Evolutionary conservation across 2,888 invertebrate genomes (phyloP), one percentile per base, ranked within the genome.

Genomic region (Orthosia gothica): DNA sequence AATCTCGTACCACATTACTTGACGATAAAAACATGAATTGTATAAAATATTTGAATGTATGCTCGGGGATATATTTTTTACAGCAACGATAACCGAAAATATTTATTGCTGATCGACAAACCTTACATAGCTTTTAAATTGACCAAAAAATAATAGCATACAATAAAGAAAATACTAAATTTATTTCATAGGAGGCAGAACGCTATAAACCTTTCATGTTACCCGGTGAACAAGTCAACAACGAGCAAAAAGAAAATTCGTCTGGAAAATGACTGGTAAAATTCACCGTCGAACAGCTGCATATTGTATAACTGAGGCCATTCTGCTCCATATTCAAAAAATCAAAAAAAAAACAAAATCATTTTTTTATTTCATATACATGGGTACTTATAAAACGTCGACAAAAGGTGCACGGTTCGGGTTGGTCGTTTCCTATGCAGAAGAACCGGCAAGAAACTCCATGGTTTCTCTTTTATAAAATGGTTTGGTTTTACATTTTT

Each of bases 11-110:
- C 40, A 64, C 52, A 76, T 73, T 67, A 61, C 23, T 62, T 69
- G 23, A 70, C 63, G 59, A 70, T 83, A 82, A 73, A 73, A 73
- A 57, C 20, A 59, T 59, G 52, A 68, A 74, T 79, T 59, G 45
- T 68, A 70, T 71, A 12, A 75, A 65, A 76, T 81, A 81, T 76
- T 63, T 26, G 5, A 54, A 55, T 49, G 47, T 66, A 54, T 50
- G 54, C 18, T 45, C 26, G 26, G 16, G 49, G 15, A 47, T 82
- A 57, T 49, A 32, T 71, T 78, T 62, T 80, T 68, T 57, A 71
- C 55, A 71, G 45, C 58, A 61, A 61, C 76, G 54, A 58, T 81
- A 47, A 32, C 50, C 59, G 18, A 32, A 23, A 80, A 68, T 68
- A 74, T 81, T 81, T 81, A 81, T 64, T 40, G 59, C 50, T 64